These are phyloP conservation scores for Bombus vancouverensis DNA, from an alignment of 1,140 invertebrate species.

Conservation along the genomic window DNA sequence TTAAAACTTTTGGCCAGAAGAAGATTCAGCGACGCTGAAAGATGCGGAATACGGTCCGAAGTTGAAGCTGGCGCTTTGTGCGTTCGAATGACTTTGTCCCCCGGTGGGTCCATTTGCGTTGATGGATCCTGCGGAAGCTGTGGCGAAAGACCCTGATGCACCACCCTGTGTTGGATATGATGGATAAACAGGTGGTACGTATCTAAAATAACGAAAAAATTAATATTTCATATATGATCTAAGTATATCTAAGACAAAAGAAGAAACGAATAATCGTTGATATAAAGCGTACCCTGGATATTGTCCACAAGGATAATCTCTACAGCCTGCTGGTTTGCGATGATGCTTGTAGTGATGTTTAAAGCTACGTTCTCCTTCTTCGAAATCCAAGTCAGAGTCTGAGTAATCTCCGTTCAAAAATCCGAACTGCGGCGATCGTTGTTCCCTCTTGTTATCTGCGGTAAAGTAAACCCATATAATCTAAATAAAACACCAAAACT, in stretches of 20 bases:
- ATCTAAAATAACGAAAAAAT: background rate
- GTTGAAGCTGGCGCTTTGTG: constrained; percentile 71
- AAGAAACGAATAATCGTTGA: background rate
- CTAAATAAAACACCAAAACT: background rate
- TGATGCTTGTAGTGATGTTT: constrained; percentile 26
- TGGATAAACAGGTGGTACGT: background rate
- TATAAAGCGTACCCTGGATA: constrained; percentile 40
- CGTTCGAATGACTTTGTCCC: constrained; percentile 61
- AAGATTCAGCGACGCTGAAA: constrained; percentile 68
- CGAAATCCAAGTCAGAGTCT: constrained; percentile 13
- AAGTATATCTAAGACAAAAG: background rate
- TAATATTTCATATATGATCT: background rate
- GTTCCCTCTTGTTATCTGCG: constrained; percentile 38
- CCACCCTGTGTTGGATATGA: constrained; percentile 44
- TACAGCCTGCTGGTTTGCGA: constrained; percentile 42
- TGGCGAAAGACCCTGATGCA: constrained; percentile 66
- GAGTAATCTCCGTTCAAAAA: constrained; percentile 38
- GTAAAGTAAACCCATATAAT: background rate
- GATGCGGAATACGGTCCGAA: constrained; percentile 70
- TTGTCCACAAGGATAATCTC: constrained; percentile 56
- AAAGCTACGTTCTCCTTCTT: background rate
- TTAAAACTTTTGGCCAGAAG: constrained; percentile 27
- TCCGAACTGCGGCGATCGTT: constrained; percentile 61
- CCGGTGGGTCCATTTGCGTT: constrained; percentile 51
- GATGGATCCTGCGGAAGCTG: constrained; percentile 70